Base-by-base conservation (phyloP, 2,888 invertebrate species). In the Coecobrya sp. region DNA sequence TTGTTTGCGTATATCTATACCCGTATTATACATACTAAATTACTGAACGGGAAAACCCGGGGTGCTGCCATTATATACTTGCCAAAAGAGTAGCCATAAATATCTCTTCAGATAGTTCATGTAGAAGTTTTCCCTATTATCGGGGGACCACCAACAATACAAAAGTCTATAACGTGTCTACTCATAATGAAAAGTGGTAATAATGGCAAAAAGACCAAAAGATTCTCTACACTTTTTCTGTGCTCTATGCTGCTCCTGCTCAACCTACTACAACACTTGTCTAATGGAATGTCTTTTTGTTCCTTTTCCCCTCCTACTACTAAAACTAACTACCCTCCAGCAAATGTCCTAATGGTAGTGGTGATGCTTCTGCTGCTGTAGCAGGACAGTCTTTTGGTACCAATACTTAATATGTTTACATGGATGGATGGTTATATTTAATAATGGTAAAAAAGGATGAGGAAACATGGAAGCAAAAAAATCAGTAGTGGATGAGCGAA, bases 21-120 rank as follows among this genome's bases (percentile, higher is more conserved):
- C 7, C 2, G 59, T 62, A 22, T 1, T 5, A 59, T 16, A 70
- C 36, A 70, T 70, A 36, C 36, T 30, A 70, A n/a, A 36, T 30
- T 36, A 36, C n/a, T 36, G n/a, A 36, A 55, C n/a, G 68, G 68
- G 16, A 76, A 76, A 49, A 76, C 49, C 49, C 76, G 76, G 49
- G 25, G 49, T 49, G 68, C 16, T 25, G n/a, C 45, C 25, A 76
- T 52, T 49, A 76, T 42, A 27, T 76, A 10, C 49, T n/a, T 76
- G 76, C 76, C 76, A 76, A 76, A 76, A 76, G 45, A 45, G 76
- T 52, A 76, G 22, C 76, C 76, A 76, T 76, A 76, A 76, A 76
- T 76, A 22, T 45, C 76, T 49, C 13, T 49, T 70, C 68, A 70
- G 36, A 70, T 16, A 36, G 68, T 70, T 70, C 36, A 36, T n/a